Base-by-base conservation (phyloP, 2,888 invertebrate genomes). In the Polietes domitor region DNA sequence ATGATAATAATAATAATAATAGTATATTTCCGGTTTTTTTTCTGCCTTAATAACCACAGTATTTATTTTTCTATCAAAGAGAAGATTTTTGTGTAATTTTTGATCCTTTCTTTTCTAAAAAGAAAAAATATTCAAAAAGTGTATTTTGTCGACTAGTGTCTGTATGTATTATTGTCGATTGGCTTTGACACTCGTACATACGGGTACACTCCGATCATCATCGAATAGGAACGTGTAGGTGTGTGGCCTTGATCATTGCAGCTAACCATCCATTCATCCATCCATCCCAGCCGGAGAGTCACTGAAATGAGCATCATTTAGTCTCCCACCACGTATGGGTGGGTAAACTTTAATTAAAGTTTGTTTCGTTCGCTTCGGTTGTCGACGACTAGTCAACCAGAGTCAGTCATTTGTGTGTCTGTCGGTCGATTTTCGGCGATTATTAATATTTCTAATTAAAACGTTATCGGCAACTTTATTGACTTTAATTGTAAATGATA, bases 381-480 rank as follows among this genome's bases (percentile, higher is more conserved):
- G 58, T 10, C n/a, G n/a, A n/a, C n/a, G n/a, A n/a, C n/a, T n/a
- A n/a, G n/a, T 15, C 19, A 58, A 2, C 15, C 24, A 15, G 32
- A 9, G 15, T 47, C 41, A 41, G 7, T 24, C 55, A 15, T 50
- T 55, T 77, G 41, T 41, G 24, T 68, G 53, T 55, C 19, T 68
- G 53, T 55, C 19, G n/a, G 19, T 17, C n/a, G 1, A n/a, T 53
- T 63, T 53, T 37, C 15, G 28, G 17, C 53, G 10, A 43, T 73
- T 79, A 74, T 79, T 79, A 79, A 79, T 79, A 79, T 79, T 79
- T 80, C 68, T 80, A 80, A 80, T 80, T 80, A 80, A 80, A 80
- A 74, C 21, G 74, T 80, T 80, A 80, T 80, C 79, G 74, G 19
- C 65, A 55, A 32, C 55, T 47, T 80, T 73, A 55, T 70, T 70